Base-by-base conservation (phyloP, 2,888 invertebrate genomes). In the Junonia oenone region DNA sequence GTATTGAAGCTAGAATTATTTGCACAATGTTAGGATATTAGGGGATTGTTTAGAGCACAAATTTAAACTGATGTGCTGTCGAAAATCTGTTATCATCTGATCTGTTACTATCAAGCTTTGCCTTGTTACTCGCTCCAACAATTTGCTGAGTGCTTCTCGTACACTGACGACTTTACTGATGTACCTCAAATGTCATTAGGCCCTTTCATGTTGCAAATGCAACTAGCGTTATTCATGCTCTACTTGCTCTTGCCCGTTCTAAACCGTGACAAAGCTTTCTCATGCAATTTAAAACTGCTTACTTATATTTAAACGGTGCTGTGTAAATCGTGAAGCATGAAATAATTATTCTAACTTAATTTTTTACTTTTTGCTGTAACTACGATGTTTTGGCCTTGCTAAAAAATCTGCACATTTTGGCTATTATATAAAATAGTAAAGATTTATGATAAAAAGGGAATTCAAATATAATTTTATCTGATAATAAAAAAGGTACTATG, bases 81-180 rank as follows among this genome's bases (percentile, higher is more conserved):
- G 1, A 15, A 37, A 15, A n/a, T 38, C 4, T 38, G 17, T 0
- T 38, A 17, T 40, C 4, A 40, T 40, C 13, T 13, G 14, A 35
- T 35, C 14, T 14, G 1, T 14, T 14, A 40, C 3, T n/a, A 27
- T 49, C 29, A 31, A 50, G 29, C 19, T n/a, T 19, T 29, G n/a
- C 29, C 22, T 22, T 22, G 2, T 29, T 50, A 14, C 38, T 29
- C 27, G 29, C 13, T 15, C 40, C 22, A 17, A 11, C 27, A 51
- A 45, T 45, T 45, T 51, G 33, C n/a, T 63, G 66, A 69, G 69
- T 67, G 71, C 63, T 61, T 57, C 51, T 48, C 45, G 45, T 53
- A 33, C 47, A 45, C 45, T 55, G 59, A 52, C 54, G 51, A 56
- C 52, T 51, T 51, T 43, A 52, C 33, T 62, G 49, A 37, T 50